phyloP scores from a whole-genome alignment of 2,888 invertebrate genomes.

The Tenodera sinensis region DNA sequence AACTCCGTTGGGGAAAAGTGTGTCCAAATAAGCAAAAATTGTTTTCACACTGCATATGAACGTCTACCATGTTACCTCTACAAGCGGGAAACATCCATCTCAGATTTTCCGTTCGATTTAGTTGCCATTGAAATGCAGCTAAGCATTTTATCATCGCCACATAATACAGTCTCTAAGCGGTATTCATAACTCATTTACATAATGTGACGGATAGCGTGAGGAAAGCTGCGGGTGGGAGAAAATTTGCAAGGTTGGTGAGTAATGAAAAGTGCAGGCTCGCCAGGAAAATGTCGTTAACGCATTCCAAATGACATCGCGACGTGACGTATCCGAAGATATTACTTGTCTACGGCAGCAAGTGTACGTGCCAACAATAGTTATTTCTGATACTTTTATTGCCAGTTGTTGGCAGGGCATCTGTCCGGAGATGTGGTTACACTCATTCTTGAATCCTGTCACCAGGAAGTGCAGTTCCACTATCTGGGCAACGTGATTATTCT shows the following conservation, averaged over 20 bases:
- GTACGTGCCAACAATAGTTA: background rate
- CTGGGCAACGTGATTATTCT: background rate
- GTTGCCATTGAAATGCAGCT: background rate
- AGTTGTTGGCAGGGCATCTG: background rate
- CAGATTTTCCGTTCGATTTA: background rate
- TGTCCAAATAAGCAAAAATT: no score
- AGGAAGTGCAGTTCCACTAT: background rate
- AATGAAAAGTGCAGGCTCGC: background rate
- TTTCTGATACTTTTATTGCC: background rate
- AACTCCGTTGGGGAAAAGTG: no score
- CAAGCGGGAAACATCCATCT: background rate
- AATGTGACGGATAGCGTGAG: background rate
- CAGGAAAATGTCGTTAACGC: background rate
- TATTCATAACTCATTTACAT: background rate
- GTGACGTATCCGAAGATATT: background rate
- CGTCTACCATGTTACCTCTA: no score
- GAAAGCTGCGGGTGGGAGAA: background rate
- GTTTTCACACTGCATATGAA: no score
- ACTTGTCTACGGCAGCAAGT: background rate
- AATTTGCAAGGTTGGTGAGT: background rate
- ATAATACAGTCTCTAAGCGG: background rate
- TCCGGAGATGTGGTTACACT: background rate
- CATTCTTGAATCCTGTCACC: background rate
- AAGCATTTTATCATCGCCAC: background rate
- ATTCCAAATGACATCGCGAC: background rate